Base-by-base conservation (phyloP, 2,113 vertebrate genomes). In the Pollimyrus isidori region DNA sequence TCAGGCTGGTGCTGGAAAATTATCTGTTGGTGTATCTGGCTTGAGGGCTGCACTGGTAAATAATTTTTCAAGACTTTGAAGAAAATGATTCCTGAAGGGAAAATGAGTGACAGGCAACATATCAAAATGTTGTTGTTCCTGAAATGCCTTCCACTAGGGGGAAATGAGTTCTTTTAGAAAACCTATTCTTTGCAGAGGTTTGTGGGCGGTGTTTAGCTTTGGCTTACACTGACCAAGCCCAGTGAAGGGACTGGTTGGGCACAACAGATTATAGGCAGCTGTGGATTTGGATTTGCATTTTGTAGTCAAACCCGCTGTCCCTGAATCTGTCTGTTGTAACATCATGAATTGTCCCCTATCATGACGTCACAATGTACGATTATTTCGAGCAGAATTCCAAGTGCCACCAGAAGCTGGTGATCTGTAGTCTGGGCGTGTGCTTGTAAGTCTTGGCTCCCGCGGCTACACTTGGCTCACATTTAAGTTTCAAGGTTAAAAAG, bases 121-220 rank as follows among this genome's bases (percentile, higher is more conserved):
- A 39, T 53, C n/a, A 3, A 9, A 23, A 15, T 23, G 17, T 56
- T 82, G 35, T 13, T 9, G 15, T n/a, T 35, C 13, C 7, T 4
- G 13, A n/a, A 53, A n/a, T 7, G 53, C 86, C 50, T 48, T 91
- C 90, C 92, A 92, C 90, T 90, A 90, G 92, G 69, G 89, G 91
- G 91, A 90, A 89, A 88, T 87, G 86, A 84, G 76, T 56, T 88
- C 76, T 90, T 89, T 90, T 35, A 76, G 85, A 84, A 84, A 86
- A 21, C 15, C 39, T 11, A 23, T 88, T 42, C 48, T 48, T 13
- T 69, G 4, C 53, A 46, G 46, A 52, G 82, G 35, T 80, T 80
- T 80, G 30, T 17, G 35, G 73, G 39, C 13, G 35, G 73, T 1
- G 35, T 42, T 35, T 80, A 35, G 4, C 30, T 76, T 76, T 35